These are phyloP conservation scores for Leptarthrus brevirostris DNA, from an alignment of 2,888 invertebrate species.

Conservation along the genomic window DNA sequence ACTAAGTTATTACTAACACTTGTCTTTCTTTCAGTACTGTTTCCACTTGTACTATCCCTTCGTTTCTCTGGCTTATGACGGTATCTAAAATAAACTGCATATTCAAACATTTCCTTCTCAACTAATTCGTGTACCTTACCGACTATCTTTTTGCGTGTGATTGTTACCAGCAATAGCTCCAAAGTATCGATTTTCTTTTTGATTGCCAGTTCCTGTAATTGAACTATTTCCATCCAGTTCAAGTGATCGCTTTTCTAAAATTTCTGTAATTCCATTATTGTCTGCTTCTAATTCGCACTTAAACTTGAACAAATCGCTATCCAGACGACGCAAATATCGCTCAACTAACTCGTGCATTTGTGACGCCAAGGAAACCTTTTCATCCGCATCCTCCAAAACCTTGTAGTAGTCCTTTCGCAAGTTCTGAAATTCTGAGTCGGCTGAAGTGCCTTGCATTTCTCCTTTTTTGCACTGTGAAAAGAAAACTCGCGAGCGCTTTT, in stretches of 20 bases:
- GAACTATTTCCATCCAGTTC: constrained; percentile 77
- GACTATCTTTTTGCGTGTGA: constrained; percentile 55
- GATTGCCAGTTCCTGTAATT: constrained; percentile 73
- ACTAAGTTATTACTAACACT: constrained; percentile 57
- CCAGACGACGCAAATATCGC: constrained; percentile 87
- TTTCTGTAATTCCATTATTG: constrained; percentile 96
- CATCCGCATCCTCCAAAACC: constrained; percentile 93
- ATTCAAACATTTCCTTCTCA: too few relatives aligned
- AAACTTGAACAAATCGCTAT: constrained; percentile 93
- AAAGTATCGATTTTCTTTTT: constrained; percentile 84
- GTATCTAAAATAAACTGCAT: constrained; percentile 68
- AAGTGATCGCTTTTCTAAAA: constrained; percentile 91
- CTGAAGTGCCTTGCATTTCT: constrained; percentile 77
- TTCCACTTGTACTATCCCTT: constrained; percentile 73
- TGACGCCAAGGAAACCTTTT: constrained; percentile 93
- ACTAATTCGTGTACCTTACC: not conserved
- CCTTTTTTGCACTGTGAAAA: constrained; percentile 86
- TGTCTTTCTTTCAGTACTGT: constrained; percentile 63
- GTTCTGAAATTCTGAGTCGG: constrained; percentile 85
- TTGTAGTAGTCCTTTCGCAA: constrained; percentile 91
- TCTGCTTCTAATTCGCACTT: constrained; percentile 99
- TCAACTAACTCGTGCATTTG: constrained; percentile 96
- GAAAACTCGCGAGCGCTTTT: constrained; percentile 87
- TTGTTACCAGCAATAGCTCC: constrained; percentile 59
- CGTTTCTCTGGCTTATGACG: constrained; percentile 80